Conservation (phyloP, 2,888 invertebrate species). For the Zygaena filipendulae region DNA sequence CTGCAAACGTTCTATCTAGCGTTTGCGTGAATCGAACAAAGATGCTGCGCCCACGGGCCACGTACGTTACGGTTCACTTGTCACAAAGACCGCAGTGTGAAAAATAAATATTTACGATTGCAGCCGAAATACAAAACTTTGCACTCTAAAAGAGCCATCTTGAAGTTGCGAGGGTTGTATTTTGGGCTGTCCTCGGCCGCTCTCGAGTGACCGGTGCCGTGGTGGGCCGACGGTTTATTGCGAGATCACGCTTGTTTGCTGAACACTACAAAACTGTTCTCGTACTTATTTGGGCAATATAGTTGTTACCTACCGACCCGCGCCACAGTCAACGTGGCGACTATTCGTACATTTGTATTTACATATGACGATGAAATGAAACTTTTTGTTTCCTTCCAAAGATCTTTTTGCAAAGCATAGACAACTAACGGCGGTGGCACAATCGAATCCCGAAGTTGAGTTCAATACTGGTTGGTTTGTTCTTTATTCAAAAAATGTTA, state of each 20-base stretch:
- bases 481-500: conserved; percentile 4
- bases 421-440: too few species aligned
- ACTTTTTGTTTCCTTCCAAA: too few species aligned
- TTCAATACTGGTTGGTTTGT: too few species aligned
- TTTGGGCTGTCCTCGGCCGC: conserved; percentile 39
- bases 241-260: conserved; percentile 43
- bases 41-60: too few species aligned
- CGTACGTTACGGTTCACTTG: conserved; percentile 52
- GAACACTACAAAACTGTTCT: conserved; percentile 48
- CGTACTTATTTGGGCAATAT: conserved; percentile 47
- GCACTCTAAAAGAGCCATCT: conserved; percentile 44
- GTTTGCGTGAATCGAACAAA: too few species aligned
- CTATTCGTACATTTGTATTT: too few species aligned
- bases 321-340: conserved; percentile 12
- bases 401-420: too few species aligned
- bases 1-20: too few species aligned
- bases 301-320: conserved; percentile 21
- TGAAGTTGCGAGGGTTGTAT: conserved; percentile 36
- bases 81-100: conserved; percentile 45
- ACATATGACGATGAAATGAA: too few species aligned
- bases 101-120: conserved; percentile 53
- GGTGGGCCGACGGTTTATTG: conserved; percentile 36
- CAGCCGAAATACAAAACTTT: conserved; percentile 50
- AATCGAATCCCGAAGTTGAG: too few species aligned
- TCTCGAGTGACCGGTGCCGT: conserved; percentile 39